Conservation (phyloP, 2,113 vertebrate species). For the Eptesicus fuscus region DNA sequence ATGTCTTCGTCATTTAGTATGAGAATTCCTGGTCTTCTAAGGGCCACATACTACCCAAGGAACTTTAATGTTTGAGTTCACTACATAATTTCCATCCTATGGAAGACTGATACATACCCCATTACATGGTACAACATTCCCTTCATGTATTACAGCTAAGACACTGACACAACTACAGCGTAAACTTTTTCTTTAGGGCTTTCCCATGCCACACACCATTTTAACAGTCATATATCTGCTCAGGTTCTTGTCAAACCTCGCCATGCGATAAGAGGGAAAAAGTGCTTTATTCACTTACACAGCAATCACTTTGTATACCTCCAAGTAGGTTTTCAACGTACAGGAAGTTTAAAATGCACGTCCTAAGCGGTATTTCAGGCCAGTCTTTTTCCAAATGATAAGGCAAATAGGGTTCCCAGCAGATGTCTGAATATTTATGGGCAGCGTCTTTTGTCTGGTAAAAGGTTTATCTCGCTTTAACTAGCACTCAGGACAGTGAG, state of each 20-base stretch:
- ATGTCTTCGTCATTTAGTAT: neutral
- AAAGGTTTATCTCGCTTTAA: constrained; percentile 48
- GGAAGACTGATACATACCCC: neutral
- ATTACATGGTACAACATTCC: neutral
- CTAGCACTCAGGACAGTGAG: constrained; percentile 19
- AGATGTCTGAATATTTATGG: constrained; percentile 56
- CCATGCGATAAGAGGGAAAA: neutral
- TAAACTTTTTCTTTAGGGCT: neutral
- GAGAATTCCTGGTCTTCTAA: neutral
- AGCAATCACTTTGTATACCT: neutral
- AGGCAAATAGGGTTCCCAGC: constrained; percentile 26
- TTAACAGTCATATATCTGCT: neutral
- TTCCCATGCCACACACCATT: neutral
- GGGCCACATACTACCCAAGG: neutral
- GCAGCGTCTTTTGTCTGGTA: constrained; percentile 16
- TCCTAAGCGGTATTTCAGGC: neutral
- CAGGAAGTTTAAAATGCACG: constrained; percentile 28
- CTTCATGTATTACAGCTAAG: neutral
- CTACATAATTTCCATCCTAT: neutral
- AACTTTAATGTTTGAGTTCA: neutral
- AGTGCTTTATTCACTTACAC: neutral
- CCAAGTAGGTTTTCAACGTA: neutral
- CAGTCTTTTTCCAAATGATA: constrained; percentile 13
- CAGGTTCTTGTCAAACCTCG: constrained; percentile 9
- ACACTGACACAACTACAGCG: neutral